Evolutionary conservation across 1,140 invertebrate species (phyloP).

Genomic region (Leptinotarsa lineolata): DNA sequence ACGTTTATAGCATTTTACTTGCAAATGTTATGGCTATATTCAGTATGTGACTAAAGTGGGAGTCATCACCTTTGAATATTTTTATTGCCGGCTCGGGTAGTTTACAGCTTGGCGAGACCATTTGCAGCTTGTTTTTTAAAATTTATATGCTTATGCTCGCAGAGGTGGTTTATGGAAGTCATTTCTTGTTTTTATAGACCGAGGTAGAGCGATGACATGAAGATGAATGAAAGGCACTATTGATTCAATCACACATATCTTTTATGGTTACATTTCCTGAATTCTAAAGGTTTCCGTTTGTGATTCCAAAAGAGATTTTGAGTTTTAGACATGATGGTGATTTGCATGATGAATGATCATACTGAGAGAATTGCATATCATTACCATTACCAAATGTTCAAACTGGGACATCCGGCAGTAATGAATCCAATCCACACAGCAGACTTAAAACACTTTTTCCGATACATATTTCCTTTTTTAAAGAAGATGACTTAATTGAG

Average conservation of each 20-base stretch:
- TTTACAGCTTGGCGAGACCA: constrained; percentile 47
- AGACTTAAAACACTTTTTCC: too few species aligned
- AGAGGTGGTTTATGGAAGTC: constrained; percentile 2
- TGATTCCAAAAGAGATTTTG: too few species aligned
- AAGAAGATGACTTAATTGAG: too few species aligned
- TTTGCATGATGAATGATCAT: too few species aligned
- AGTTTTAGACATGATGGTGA: too few species aligned
- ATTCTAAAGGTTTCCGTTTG: too few species aligned
- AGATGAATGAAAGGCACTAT: not conserved
- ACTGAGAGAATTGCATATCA: too few species aligned
- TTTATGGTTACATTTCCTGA: too few species aligned
- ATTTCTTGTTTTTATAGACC: not conserved
- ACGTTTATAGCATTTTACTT: constrained; percentile 57
- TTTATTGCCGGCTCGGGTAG: constrained; percentile 48
- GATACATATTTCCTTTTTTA: too few species aligned
- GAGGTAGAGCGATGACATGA: not conserved
- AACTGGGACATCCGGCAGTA: too few species aligned
- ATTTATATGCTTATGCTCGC: constrained; percentile 20
- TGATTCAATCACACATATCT: not conserved
- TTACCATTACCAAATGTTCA: too few species aligned
- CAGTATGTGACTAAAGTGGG: constrained; percentile 51
- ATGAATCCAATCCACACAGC: too few species aligned
- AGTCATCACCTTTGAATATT: constrained; percentile 58
- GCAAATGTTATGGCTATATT: constrained; percentile 58
- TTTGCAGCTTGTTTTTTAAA: constrained; percentile 41